phyloP scores from a whole-genome alignment of 1,140 invertebrate genomes.

The Papilio polyxenes region DNA sequence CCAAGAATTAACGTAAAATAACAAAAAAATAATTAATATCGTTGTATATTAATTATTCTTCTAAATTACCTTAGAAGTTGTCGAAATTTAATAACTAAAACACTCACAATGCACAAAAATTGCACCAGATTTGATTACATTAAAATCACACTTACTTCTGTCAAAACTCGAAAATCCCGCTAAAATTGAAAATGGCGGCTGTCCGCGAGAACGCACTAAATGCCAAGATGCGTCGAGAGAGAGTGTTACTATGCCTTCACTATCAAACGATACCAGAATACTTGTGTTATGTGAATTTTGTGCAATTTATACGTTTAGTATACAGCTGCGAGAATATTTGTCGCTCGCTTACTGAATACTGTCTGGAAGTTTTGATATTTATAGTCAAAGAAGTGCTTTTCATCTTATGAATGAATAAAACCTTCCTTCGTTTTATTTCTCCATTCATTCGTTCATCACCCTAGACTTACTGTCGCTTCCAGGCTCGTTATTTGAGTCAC shows the following conservation, averaged over 20 bases:
- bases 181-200: constrained; percentile 53
- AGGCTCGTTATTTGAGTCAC: neutral
- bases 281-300: constrained; percentile 37
- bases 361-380: constrained; percentile 39
- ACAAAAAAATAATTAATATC: neutral
- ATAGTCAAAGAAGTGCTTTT: constrained; percentile 42
- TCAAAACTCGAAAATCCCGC: constrained; percentile 53
- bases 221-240: constrained; percentile 35
- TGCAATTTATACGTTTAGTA: constrained; percentile 35
- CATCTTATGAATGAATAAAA: constrained; percentile 38
- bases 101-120: constrained; percentile 51
- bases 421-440: neutral
- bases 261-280: constrained; percentile 32
- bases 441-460: neutral
- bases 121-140: constrained; percentile 49
- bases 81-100: constrained; percentile 38
- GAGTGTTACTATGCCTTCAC: constrained; percentile 11
- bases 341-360: constrained; percentile 29
- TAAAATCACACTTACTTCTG: constrained; percentile 66
- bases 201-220: constrained; percentile 46
- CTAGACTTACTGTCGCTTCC: neutral
- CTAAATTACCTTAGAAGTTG: constrained; percentile 43
- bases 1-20: neutral
- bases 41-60: neutral
- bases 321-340: constrained; percentile 22